Base-by-base conservation (phyloP, 2,113 vertebrate species). In the Pardalotus punctatus region DNA sequence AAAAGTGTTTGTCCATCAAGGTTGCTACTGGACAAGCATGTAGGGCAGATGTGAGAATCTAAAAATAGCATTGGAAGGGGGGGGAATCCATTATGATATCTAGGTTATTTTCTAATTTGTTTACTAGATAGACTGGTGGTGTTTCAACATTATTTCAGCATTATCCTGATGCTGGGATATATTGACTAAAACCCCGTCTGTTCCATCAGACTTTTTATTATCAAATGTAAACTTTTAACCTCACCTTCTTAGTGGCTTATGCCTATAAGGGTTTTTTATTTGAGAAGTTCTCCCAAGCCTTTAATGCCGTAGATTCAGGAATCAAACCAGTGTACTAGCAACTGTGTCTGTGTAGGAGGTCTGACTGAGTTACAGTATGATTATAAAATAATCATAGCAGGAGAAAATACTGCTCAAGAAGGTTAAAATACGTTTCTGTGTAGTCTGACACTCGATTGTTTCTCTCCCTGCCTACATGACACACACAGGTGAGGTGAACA, bases 41-140 rank as follows among this genome's bases (percentile, higher is more conserved):
- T 93, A 90, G 85, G 92, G 73, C 95, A 96, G 94, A 97, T 96
- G 94, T 14, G 8, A 86, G 88, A 82, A 50, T 61, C 88, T 95
- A 93, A 92, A 96, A 97, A 95, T 93, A 90, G 67, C 33, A 23
- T 4, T 12, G 25, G 2, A 11, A 9, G 17, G 22, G 18, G 24
- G 54, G 10, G 5, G 31, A 51, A 87, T 90, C 74, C 85, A 86
- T 76, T 93, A 66, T 80, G 50, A 74, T 86, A 96, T 88, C 90
- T 93, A 73, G 81, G 79, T 90, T 94, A 86, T 79, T 90, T 95
- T 96, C 71, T 90, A 48, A 86, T 91, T 86, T 88, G 35, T 77
- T 82, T 86, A 73, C 71, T 83, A 60, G 74, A 70, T 83, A 93
- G 80, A 58, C 42, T 83, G 65, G 43, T 83, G 81, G 54, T 48